A percentile compares a stretch with the other conserved stretches of the same genome.
phyloP scores from a whole-genome alignment of 2,888 invertebrate species.

The Dryobotodes eremita region DNA sequence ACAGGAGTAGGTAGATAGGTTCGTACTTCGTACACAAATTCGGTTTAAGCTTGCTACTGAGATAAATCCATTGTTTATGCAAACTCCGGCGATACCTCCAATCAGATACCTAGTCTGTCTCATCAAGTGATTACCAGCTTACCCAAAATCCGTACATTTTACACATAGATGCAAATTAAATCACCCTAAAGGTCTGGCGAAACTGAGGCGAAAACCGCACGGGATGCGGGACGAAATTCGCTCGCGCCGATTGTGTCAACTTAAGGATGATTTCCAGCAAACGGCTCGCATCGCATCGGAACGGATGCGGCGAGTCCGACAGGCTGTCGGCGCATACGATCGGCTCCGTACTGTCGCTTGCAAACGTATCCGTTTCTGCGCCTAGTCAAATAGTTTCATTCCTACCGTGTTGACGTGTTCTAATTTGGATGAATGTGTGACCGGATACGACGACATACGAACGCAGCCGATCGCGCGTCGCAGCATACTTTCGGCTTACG shows the following conservation, averaged over 20 bases:
- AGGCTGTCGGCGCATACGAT: no score
- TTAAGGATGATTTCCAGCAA: no score
- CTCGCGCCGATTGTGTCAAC: not conserved
- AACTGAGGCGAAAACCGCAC: not conserved
- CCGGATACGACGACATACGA: no score
- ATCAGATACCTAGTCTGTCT: constrained; percentile 53
- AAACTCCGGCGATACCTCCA: constrained; percentile 41
- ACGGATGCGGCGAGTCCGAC: no score
- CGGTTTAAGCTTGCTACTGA: constrained; percentile 4
- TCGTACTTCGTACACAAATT: constrained; percentile 7
- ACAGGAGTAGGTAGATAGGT: not conserved
- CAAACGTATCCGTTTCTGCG: no score
- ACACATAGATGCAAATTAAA: constrained; percentile 58
- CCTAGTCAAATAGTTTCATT: no score
- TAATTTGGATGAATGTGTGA: no score
- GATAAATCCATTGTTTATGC: constrained; percentile 49
- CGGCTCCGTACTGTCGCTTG: no score
- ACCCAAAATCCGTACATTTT: constrained; percentile 67
- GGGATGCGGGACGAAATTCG: not conserved
- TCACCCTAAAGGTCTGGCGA: constrained; percentile 17
- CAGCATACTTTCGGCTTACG: no score
- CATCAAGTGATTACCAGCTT: constrained; percentile 56
- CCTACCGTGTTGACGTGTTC: no score
- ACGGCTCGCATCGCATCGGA: no score
- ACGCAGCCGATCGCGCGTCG: no score